Base-by-base conservation (phyloP, 2,888 invertebrate species). In the Cepaea hortensis region DNA sequence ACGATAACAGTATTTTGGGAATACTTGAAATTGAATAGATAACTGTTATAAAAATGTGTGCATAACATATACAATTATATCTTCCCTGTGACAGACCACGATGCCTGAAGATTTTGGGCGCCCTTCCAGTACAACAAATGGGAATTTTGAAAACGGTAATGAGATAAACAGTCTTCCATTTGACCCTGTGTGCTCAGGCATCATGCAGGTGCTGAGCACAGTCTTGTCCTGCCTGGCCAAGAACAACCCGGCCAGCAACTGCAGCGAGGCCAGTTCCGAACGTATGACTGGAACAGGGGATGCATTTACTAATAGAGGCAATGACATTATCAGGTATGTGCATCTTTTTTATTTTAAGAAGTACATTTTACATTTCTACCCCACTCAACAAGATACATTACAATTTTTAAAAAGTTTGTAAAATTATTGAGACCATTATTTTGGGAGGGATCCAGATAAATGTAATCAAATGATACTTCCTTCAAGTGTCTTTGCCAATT, bases 311-410 rank as follows among this genome's bases (percentile, higher is more conserved):
- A 92, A 89, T 85, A 89, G 94, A 61, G 93, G 92, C 72, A 93
- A 93, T 89, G 95, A 95, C 88, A 91, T 94, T n/a, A 93, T 94
- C 85, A 94, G 94, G 94, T 94, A 86, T 73, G 84, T 81, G 35
- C 35, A 35, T 35, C 35, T 35, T 35, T 35, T 35, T 35, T 35
- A 35, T 35, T 35, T 35, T 35, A 35, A 35, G 35, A 35, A 35
- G 35, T 35, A 35, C 35, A 35, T 35, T 35, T 35, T 35, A 35
- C 35, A 35, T 35, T 35, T 35, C 35, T 35, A 35, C 35, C 35
- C 35, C 35, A 35, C 35, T 35, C 35, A 35, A 35, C 35, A 35
- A 35, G 35, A 35, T 35, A 35, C 35, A 35, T 35, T 35, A 35
- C 0, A 1, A 35, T 35, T 35, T 35, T 35, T 35, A 1, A 35